A percentile compares a stretch with the other conserved stretches of the same genome.
Conservation (phyloP, 64 coral and sea anemone genomes). For the Platygyra sinensis region DNA sequence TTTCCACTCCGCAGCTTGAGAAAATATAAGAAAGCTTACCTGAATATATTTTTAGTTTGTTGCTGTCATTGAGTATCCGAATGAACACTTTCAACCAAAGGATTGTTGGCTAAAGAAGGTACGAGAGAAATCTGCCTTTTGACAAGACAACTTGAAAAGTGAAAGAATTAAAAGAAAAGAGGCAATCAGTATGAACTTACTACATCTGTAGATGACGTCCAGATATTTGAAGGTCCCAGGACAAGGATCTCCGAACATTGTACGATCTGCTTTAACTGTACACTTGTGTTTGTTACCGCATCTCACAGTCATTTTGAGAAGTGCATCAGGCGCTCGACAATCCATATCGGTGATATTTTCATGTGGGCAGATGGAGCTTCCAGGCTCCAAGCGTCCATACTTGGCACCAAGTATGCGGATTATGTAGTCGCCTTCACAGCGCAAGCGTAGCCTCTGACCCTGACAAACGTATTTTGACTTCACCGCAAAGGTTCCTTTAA, state of each 20-base stretch:
- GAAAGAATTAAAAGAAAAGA: background rate
- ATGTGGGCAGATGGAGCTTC: constrained; percentile 69
- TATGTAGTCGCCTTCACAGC: constrained; percentile 45
- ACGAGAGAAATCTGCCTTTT: background rate
- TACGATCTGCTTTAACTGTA: constrained; percentile 50
- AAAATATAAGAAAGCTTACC: too few species aligned
- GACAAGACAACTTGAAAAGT: background rate
- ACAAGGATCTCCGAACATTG: constrained; percentile 77
- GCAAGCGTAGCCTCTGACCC: constrained; percentile 64
- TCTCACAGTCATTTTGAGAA: constrained; percentile 36
- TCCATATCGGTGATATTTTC: constrained; percentile 53
- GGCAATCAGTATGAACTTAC: constrained; percentile 40
- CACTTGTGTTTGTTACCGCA: constrained; percentile 62
- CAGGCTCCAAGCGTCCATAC: constrained; percentile 79
- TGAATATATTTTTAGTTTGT: too few species aligned
- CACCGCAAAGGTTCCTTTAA: constrained; percentile 3
- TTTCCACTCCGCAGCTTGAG: too few species aligned
- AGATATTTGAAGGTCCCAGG: constrained; percentile 85
- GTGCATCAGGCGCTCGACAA: constrained; percentile 42
- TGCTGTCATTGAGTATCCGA: too few species aligned
- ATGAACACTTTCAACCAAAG: too few species aligned
- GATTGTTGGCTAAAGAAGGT: too few species aligned
- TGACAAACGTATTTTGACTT: constrained; percentile 71
- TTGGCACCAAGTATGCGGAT: constrained; percentile 64
- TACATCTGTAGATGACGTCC: constrained; percentile 80